A percentile compares a stretch with the other conserved stretches of the same genome.
These are phyloP conservation scores for Coracopsis vasa DNA, from an alignment of 2,113 vertebrate genomes.

Conservation along the genomic window DNA sequence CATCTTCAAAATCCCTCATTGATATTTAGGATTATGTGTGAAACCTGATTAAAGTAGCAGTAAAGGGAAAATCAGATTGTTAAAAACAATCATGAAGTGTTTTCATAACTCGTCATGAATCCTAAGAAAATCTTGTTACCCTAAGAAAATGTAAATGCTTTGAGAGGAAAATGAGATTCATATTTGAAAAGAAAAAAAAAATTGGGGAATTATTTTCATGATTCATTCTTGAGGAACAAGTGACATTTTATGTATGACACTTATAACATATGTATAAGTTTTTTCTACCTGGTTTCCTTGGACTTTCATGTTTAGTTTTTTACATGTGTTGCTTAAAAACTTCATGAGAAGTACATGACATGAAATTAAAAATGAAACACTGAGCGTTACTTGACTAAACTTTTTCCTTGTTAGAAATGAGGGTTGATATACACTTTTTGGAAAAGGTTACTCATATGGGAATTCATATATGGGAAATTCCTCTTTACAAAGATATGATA, in stretches of 20 bases:
- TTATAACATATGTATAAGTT: too few species aligned
- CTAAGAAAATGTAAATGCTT: not conserved
- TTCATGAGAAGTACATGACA: not conserved
- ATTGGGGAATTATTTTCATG: not conserved
- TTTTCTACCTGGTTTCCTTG: not conserved
- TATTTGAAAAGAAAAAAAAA: not conserved
- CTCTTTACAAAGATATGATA: not conserved
- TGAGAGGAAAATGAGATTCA: not conserved
- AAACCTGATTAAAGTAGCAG: not conserved
- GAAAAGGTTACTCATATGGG: not conserved
- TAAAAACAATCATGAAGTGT: not conserved
- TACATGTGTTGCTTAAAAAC: fast-evolving
- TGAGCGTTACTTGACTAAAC: not conserved
- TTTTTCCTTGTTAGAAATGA: not conserved
- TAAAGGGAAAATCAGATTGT: not conserved
- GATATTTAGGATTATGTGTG: not conserved
- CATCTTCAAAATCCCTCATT: not conserved
- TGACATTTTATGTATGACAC: not conserved
- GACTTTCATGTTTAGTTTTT: not conserved
- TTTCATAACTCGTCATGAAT: not conserved
- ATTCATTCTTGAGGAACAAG: not conserved
- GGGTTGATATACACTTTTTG: not conserved
- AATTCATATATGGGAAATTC: not conserved
- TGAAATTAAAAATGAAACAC: not conserved
- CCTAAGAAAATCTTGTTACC: not conserved